Evolutionary conservation across 92 coral and sea anemone species (phyloP).

Genomic region (Chrysogorgia sp.): DNA sequence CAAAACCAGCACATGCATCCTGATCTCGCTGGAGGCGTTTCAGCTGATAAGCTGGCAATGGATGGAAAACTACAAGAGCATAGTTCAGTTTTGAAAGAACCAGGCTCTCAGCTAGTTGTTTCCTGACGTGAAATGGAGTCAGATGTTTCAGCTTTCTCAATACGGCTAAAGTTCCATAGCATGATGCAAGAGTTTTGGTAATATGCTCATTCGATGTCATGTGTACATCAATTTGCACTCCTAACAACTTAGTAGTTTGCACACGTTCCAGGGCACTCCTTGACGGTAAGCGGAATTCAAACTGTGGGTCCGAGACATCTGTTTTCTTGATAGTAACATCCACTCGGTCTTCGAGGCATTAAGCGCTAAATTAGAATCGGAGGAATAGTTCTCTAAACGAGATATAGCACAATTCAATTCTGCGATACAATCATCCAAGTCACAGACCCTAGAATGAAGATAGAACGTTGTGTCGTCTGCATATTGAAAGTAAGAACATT

Average conservation of each 20-base stretch:
- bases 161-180: too few species aligned
- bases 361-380: too few species aligned
- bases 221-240: neutral
- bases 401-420: constrained; percentile 15
- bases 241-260: neutral
- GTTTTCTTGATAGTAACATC: too few species aligned
- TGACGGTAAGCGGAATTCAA: neutral
- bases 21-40: neutral
- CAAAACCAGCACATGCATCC: constrained; percentile 2
- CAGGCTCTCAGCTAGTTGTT: neutral
- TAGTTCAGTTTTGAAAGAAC: neutral
- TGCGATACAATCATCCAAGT: neutral
- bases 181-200: neutral
- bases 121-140: too few species aligned
- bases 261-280: neutral
- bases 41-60: neutral
- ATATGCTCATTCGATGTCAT: neutral
- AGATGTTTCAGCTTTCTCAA: too few species aligned
- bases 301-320: too few species aligned
- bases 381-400: constrained; percentile 2
- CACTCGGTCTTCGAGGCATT: too few species aligned
- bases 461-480: constrained; percentile 51
- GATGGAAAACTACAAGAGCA: neutral
- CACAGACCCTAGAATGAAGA: constrained; percentile 17
- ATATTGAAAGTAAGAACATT: constrained; percentile 40